A percentile compares a stretch with the other conserved stretches of the same genome.
phyloP scores from a whole-genome alignment of 2,113 vertebrate genomes.

The Dasyprocta punctata region DNA sequence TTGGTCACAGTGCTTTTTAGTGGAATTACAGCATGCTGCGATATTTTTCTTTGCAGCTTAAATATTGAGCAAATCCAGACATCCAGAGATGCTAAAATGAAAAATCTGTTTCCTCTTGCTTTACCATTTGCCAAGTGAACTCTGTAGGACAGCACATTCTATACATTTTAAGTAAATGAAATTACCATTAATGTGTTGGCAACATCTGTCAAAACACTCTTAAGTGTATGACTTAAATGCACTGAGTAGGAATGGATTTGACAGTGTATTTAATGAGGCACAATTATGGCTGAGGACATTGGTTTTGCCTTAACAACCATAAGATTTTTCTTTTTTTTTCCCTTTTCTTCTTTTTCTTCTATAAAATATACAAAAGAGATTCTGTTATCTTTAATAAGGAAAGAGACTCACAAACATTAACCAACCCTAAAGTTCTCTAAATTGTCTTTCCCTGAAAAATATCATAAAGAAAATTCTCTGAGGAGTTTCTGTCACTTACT shows the following conservation, averaged over 20 bases:
- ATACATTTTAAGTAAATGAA: conserved; percentile 72
- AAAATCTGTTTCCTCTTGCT: conserved; percentile 71
- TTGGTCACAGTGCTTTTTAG: conserved; percentile 34
- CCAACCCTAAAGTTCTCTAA: conserved; percentile 39
- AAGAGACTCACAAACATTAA: conserved; percentile 70
- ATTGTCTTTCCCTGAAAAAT: background rate
- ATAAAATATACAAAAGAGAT: conserved; percentile 47
- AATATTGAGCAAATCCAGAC: conserved; percentile 72
- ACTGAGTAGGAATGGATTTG: conserved; percentile 63
- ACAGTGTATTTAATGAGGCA: conserved; percentile 65
- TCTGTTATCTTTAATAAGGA: conserved; percentile 66
- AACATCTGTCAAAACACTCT: conserved; percentile 77
- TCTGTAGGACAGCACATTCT: conserved; percentile 70
- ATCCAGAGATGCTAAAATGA: conserved; percentile 69
- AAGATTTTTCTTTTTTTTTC: conserved; percentile 66
- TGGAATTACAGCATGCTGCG: conserved; percentile 32
- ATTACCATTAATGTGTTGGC: conserved; percentile 76
- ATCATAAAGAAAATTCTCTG: conserved; percentile 36
- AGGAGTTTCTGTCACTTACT: background rate
- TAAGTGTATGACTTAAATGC: conserved; percentile 69
- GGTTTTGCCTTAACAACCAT: conserved; percentile 71
- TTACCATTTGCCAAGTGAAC: conserved; percentile 64
- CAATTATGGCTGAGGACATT: conserved; percentile 63
- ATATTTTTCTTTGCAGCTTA: conserved; percentile 68
- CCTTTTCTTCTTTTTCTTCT: conserved; percentile 55